Evolutionary conservation across 2,797 vertebrate genomes (phyloP).

Genomic region (Eulemur mongoz): DNA sequence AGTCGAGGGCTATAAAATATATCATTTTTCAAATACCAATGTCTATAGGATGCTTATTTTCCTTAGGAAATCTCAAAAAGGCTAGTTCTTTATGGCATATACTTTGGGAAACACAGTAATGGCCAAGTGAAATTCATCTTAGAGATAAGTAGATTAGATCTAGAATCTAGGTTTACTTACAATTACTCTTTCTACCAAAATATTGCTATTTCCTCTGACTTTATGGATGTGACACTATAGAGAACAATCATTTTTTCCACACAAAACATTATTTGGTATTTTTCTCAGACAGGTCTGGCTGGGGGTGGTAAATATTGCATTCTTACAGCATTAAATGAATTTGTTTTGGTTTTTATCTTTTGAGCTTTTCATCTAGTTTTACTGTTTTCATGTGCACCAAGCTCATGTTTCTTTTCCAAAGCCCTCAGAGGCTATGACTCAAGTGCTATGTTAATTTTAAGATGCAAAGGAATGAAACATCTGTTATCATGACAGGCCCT

Average conservation of each 20-base stretch:
- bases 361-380: background rate
- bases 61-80: background rate
- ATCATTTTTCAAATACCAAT: background rate
- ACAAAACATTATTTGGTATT: background rate
- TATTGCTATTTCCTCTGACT: background rate
- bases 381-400: conserved; percentile 32
- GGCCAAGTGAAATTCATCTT: background rate
- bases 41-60: background rate
- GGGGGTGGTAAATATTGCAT: background rate
- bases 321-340: background rate
- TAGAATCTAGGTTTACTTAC: background rate
- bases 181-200: background rate
- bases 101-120: background rate
- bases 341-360: background rate
- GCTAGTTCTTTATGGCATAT: background rate
- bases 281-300: background rate
- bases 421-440: conserved; percentile 49
- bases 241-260: background rate
- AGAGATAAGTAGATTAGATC: background rate
- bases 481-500: conserved; percentile 54
- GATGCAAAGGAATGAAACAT: conserved; percentile 66
- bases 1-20: background rate
- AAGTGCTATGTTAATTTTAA: conserved; percentile 64
- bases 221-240: background rate
- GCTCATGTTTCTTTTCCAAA: conserved; percentile 45